Percentiles rank a stretch among this genome's conserved stretches.
Conservation (phyloP, 2,797 vertebrate genomes). For the Megaceryle alcyon region DNA sequence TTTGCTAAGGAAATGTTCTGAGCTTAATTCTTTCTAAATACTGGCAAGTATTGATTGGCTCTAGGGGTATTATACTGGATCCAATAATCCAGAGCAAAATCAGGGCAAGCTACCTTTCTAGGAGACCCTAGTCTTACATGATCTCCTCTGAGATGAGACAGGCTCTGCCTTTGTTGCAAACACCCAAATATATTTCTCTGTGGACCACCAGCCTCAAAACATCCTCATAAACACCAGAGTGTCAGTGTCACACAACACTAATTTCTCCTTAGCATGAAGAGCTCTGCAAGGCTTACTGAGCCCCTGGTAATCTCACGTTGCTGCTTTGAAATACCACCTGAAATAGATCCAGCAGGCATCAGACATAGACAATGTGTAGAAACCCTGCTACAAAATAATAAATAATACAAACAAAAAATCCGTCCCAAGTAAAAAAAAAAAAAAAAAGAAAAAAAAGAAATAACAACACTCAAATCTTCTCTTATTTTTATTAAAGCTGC, state of each 20-base stretch:
- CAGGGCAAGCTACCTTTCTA: not conserved
- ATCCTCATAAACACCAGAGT: not conserved
- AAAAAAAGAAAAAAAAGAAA: not conserved
- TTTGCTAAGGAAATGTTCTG: not conserved
- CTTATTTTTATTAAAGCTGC: conserved; percentile 79
- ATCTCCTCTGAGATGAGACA: not conserved
- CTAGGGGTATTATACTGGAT: not conserved
- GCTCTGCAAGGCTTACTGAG: not conserved
- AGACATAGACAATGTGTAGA: not conserved
- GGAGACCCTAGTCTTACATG: not conserved
- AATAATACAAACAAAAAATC: not conserved
- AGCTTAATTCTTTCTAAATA: not conserved
- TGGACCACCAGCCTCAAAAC: not conserved
- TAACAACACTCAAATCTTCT: conserved; percentile 11
- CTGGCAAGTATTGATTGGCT: not conserved
- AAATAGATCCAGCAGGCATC: not conserved
- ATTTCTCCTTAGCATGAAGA: not conserved
- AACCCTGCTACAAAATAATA: not conserved
- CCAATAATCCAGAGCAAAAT: not conserved
- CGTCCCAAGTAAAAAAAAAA: not conserved
- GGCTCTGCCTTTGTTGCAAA: not conserved
- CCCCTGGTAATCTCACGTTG: not conserved
- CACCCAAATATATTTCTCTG: not conserved
- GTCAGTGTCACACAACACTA: not conserved
- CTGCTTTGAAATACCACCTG: not conserved